These are phyloP conservation scores for Scaptomyza caliginosa DNA, from an alignment of 2,888 invertebrate genomes.

Conservation along the genomic window DNA sequence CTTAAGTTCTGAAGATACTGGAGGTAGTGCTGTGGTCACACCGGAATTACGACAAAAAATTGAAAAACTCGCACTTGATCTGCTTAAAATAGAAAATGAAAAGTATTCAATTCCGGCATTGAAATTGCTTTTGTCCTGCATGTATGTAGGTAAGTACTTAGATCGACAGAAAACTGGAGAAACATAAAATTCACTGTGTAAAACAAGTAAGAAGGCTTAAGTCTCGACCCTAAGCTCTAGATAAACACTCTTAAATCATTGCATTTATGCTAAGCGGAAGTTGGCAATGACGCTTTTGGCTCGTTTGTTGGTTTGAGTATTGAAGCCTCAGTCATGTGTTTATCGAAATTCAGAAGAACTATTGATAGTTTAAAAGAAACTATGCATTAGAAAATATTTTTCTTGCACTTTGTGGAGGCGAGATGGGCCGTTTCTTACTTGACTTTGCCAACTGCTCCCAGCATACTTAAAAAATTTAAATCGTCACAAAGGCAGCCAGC, in stretches of 20 bases:
- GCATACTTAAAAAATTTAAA: constrained; percentile 72
- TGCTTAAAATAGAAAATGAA: constrained; percentile 88
- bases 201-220: background rate
- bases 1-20: constrained; percentile 24
- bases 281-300: no score
- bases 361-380: no score
- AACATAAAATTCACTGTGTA: no score
- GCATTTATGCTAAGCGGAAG: no score
- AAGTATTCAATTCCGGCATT: constrained; percentile 89
- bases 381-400: constrained; percentile 47
- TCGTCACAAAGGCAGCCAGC: constrained; percentile 52
- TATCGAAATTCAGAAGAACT: no score
- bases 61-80: constrained; percentile 88
- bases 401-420: constrained; percentile 58
- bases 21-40: constrained; percentile 82
- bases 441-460: constrained; percentile 40
- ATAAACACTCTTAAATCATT: no score
- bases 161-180: constrained; percentile 27
- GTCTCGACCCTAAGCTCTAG: no score
- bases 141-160: constrained; percentile 88
- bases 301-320: no score
- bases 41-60: constrained; percentile 87
- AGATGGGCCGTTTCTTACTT: no score
- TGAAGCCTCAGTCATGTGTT: no score
- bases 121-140: constrained; percentile 90